A percentile compares a stretch with the other conserved stretches of the same genome.
Conservation (phyloP, 2,888 invertebrate genomes). For the Cosmorhoe ocellata region DNA sequence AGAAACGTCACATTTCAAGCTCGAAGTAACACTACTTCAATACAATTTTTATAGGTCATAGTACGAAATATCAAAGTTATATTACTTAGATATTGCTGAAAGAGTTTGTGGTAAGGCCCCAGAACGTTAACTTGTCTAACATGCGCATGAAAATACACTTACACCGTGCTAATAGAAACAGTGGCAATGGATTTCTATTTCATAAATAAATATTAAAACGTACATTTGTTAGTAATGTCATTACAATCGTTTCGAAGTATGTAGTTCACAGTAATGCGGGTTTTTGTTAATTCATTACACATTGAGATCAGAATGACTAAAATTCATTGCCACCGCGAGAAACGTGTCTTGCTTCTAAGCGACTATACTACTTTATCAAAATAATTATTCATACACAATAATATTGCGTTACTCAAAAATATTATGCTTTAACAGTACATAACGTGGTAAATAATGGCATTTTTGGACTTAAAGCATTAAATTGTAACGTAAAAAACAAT, state of each 20-base stretch:
- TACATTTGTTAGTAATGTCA: slow-evolving; percentile 20
- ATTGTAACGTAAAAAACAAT: background rate
- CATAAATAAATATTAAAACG: slow-evolving; percentile 24
- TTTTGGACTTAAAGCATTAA: slow-evolving; percentile 18
- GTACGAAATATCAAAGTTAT: no score
- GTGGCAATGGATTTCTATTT: slow-evolving; percentile 56
- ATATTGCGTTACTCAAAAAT: slow-evolving; percentile 32
- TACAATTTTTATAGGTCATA: no score
- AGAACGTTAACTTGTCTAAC: slow-evolving; percentile 22
- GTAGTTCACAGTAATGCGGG: slow-evolving; percentile 18
- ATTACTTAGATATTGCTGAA: no score
- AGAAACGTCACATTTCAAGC: no score
- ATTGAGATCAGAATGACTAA: slow-evolving; percentile 61
- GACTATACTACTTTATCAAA: slow-evolving; percentile 33
- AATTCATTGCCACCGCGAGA: slow-evolving; percentile 60
- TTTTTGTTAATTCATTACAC: slow-evolving; percentile 13
- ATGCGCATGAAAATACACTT: slow-evolving; percentile 43
- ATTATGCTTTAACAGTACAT: slow-evolving; percentile 46
- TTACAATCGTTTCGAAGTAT: slow-evolving; percentile 17
- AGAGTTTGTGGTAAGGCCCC: no score
- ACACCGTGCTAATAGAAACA: slow-evolving; percentile 60
- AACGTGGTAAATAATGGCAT: slow-evolving; percentile 49
- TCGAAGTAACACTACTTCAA: no score
- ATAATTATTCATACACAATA: slow-evolving; percentile 36
- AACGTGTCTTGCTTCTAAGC: slow-evolving; percentile 37